Evolutionary conservation across 2,797 vertebrate genomes (phyloP), one percentile per base, ranked within the genome.

Genomic region (Hafferia zeledoni): DNA sequence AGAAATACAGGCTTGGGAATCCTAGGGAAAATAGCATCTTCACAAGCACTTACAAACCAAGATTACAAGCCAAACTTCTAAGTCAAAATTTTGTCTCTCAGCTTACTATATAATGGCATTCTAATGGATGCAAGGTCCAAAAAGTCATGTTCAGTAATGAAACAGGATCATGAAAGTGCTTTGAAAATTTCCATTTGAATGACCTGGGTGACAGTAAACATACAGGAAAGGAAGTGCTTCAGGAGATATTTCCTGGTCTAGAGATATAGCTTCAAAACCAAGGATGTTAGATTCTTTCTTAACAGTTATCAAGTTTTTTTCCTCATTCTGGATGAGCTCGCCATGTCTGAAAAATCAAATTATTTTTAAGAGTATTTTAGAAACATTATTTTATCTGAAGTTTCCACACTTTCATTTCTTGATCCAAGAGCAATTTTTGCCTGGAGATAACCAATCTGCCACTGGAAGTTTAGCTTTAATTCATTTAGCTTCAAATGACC

Each of bases 91-190:
- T 50, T 59, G 5, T 47, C 46, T 55, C 67, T 80, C 24, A 55
- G 17, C n/a, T 43, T 68, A 19, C 28, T 74, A 44, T 65, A 30
- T 37, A 43, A 49, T 18, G 18, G 6, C 18, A 69, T 33, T 4
- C 20, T 14, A 79, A 27, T 5, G 14, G 28, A 46, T 46, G 20
- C 25, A 68, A 47, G 30, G 16, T 83, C 18, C 28, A 68, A 64
- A 78, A 82, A 50, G 7, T 57, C 22, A 14, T 0, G 0, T 27
- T 89, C 30, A 64, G 0, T 55, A 72, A 52, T 20, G 31, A 67
- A 74, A 60, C 3, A 69, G 5, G 10, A 28, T 7, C 0, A 0
- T 19, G 10, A 8, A 27, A 79, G 37, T 57, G 33, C n/a, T 75
- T 70, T 41, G 35, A 70, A 71, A 78, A 24, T 19, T 43, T 88